These are phyloP conservation scores for Garra rufa DNA, from an alignment of 2,113 vertebrate genomes.

Conservation along the genomic window DNA sequence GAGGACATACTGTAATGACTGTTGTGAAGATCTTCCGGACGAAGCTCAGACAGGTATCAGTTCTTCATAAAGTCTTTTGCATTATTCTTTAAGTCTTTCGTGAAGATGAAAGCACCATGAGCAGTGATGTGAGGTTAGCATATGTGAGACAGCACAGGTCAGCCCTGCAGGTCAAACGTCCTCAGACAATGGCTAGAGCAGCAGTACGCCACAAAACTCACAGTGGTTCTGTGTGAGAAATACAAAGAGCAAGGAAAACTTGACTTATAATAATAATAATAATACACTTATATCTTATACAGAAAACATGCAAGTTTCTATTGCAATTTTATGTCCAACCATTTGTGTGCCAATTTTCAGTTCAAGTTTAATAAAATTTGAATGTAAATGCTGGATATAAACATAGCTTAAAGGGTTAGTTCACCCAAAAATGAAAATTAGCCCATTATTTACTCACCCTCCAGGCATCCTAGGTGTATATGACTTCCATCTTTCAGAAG, in stretches of 20 bases:
- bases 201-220: conserved; percentile 97
- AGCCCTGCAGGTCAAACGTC: conserved; percentile 92
- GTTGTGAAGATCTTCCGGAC: background rate
- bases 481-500: too few species aligned
- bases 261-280: background rate
- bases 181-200: conserved; percentile 93
- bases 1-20: background rate
- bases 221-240: conserved; percentile 80
- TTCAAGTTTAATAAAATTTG: too few species aligned
- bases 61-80: background rate
- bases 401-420: too few species aligned
- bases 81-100: background rate
- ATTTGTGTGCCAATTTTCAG: too few species aligned
- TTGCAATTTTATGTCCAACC: too few species aligned
- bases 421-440: too few species aligned
- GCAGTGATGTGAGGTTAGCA: background rate
- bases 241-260: background rate
- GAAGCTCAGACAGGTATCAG: background rate
- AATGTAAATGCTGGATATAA: too few species aligned
- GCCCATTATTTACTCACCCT: too few species aligned
- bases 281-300: too few species aligned
- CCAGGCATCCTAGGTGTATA: too few species aligned
- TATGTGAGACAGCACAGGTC: conserved; percentile 66
- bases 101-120: conserved; percentile 19
- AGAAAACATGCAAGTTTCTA: too few species aligned